Evolutionary conservation across 2,113 vertebrate genomes (phyloP).

Genomic region (Gallinago media): DNA sequence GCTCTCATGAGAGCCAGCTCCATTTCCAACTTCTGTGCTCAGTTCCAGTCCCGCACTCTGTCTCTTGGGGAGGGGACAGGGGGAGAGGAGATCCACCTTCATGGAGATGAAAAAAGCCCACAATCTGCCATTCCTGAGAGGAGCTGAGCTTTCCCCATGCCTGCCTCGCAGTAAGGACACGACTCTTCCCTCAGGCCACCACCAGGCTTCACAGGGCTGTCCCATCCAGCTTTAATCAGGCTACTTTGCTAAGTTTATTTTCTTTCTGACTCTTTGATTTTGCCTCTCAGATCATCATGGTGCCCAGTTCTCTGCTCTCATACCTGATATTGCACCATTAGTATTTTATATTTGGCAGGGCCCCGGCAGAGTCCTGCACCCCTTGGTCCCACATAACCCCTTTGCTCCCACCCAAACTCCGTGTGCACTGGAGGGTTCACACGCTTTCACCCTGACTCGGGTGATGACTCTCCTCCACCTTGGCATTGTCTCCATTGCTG

Average conservation of each 20-base stretch:
- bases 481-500: background rate
- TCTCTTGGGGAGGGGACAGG: background rate
- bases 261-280: background rate
- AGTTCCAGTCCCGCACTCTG: background rate
- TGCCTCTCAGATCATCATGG: background rate
- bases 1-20: background rate
- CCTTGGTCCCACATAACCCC: rapidly evolving
- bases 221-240: background rate
- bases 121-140: background rate
- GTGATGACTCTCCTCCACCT: background rate
- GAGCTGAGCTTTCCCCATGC: background rate
- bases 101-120: background rate
- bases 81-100: background rate
- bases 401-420: background rate
- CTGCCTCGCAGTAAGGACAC: background rate
- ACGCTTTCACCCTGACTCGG: background rate
- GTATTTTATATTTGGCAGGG: background rate
- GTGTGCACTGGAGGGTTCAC: rapidly evolving
- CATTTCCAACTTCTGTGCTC: background rate
- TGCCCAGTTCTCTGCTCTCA: background rate
- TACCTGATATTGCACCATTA: background rate
- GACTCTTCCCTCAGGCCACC: background rate
- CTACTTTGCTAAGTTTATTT: background rate
- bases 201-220: rapidly evolving
- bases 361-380: background rate